phyloP scores from a whole-genome alignment of 2,888 invertebrate species.

The Notocelia uddmanniana region DNA sequence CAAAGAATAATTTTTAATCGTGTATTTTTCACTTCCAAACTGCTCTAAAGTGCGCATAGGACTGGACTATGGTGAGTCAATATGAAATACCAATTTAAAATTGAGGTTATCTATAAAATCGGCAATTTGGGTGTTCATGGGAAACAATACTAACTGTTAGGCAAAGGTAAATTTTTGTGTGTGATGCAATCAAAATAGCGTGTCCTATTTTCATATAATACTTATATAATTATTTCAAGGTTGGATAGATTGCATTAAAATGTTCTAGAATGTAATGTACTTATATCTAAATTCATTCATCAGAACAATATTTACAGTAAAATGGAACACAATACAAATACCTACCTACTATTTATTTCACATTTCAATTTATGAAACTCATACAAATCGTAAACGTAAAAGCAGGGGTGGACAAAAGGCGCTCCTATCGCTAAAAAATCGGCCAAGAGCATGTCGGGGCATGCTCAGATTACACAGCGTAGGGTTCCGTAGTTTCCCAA shows the following conservation, averaged over 20 bases:
- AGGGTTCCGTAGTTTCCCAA: too few species aligned
- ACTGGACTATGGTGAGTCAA: conserved; percentile 30
- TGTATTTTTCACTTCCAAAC: conserved; percentile 14
- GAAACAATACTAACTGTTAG: conserved; percentile 9
- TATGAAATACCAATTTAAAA: conserved; percentile 30
- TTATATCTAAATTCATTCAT: neutral
- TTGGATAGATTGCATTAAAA: conserved; percentile 1
- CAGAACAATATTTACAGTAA: neutral
- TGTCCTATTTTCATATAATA: conserved; percentile 9
- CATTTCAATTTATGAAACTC: too few species aligned
- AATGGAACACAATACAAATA: too few species aligned
- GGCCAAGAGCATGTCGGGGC: too few species aligned
- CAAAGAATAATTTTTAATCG: neutral
- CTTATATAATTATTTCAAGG: conserved; percentile 13
- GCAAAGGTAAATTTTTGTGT: conserved; percentile 18
- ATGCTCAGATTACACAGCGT: too few species aligned
- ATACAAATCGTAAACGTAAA: too few species aligned
- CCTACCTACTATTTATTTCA: too few species aligned
- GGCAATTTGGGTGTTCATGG: conserved; percentile 27
- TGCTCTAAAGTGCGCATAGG: conserved; percentile 7
- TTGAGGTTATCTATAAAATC: conserved; percentile 49
- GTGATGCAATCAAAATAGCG: conserved; percentile 13
- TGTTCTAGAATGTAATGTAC: neutral
- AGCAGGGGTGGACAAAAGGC: too few species aligned
- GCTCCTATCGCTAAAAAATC: too few species aligned